Evolutionary conservation across 1,140 invertebrate species (phyloP), one percentile per base, ranked within the genome.

Genomic region (Aphidius gifuensis): DNA sequence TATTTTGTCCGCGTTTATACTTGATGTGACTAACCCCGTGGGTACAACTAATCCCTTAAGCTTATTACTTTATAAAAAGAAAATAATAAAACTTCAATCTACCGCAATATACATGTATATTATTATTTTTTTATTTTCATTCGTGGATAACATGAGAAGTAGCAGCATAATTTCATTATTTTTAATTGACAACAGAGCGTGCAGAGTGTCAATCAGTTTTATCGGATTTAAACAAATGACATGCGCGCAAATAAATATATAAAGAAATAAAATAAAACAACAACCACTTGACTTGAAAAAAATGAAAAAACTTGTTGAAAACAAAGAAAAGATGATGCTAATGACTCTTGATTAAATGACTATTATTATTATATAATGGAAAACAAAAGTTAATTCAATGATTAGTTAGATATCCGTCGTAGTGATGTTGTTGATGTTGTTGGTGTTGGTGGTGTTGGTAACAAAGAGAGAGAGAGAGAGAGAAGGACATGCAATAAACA

Each of bases 131-230:
- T n/a, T n/a, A n/a, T n/a, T n/a, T 32, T 32, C 23, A 3, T 32
- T 32, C 23, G 23, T 32, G 23, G 23, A 32, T 32, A 32, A 32
- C 23, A 32, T 32, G 23, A 32, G 23, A 32, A 32, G 23, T 32
- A 32, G 23, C 23, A 32, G 4, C 2, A 32, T 32, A 32, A 66
- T 70, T 74, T 76, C 73, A 70, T 77, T 74, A 72, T 78, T 78
- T 77, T 78, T 78, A 77, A 78, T 77, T 78, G 76, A 75, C 76
- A 73, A 74, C 72, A 70, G 23, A 67, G 70, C 71, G 70, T 69
- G 71, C 74, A 75, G 75, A 71, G 68, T 65, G 69, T 73, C 73
- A 65, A 69, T 72, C 70, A 69, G 75, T 75, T 78, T 78, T 70
- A 76, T 76, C 72, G n/a, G 57, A 45, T 49, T 61, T 21, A 5